A percentile compares a stretch with the other conserved stretches of the same genome.
Conservation (phyloP, 2,888 invertebrate species). For the Melieria picta region DNA sequence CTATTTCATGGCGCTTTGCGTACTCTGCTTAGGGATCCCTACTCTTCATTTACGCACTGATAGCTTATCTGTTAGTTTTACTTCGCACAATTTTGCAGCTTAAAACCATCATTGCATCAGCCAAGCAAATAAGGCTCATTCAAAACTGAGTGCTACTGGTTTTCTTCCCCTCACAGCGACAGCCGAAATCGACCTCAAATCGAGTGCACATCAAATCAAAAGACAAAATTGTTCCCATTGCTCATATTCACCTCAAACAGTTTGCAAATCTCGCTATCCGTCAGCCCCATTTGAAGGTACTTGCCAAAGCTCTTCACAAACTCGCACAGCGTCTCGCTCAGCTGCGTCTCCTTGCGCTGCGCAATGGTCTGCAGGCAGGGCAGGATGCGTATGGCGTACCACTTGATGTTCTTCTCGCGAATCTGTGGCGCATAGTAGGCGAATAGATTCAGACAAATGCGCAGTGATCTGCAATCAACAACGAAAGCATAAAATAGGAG, state of each 20-base stretch:
- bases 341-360: constrained; percentile 71
- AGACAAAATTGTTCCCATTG: no score
- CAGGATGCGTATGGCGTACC: constrained; percentile 79
- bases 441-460: constrained; percentile 82
- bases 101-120: no score
- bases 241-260: constrained; percentile 59
- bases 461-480: constrained; percentile 66
- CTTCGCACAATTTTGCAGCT: no score
- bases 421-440: constrained; percentile 80
- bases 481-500: constrained; percentile 56
- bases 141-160: no score
- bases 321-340: constrained; percentile 63
- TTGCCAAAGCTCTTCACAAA: constrained; percentile 63
- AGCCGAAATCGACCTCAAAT: no score
- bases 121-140: no score
- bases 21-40: no score
- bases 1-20: no score
- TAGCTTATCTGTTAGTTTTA: no score
- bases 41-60: no score
- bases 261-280: constrained; percentile 63
- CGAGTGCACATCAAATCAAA: no score
- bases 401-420: constrained; percentile 80
- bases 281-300: constrained; percentile 62
- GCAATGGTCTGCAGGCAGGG: constrained; percentile 79
- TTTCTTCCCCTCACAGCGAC: no score